Percentiles rank a stretch among this genome's conserved stretches.
Evolutionary conservation across 2,797 vertebrate genomes (phyloP).

Genomic region (Mus spretus): DNA sequence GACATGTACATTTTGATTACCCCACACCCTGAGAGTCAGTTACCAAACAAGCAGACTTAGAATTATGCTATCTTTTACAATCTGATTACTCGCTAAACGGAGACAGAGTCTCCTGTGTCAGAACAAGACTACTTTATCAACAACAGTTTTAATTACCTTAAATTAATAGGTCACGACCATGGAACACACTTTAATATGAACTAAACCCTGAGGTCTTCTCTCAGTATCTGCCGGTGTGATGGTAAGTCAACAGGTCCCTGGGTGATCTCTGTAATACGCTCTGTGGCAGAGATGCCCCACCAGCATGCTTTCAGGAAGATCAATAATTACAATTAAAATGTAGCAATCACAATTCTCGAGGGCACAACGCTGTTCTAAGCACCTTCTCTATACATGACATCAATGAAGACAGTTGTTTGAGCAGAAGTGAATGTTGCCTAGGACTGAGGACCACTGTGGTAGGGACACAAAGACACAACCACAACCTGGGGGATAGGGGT

Average conservation of each 20-base stretch:
- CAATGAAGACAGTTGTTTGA: neutral
- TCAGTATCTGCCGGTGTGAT: neutral
- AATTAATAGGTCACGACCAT: neutral
- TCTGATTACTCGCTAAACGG: neutral
- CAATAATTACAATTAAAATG: neutral
- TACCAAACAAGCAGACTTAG: neutral
- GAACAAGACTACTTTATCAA: neutral
- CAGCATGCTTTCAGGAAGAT: neutral
- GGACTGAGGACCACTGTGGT: neutral
- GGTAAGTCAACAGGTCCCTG: neutral
- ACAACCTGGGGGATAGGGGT: neutral
- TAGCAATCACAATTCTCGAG: neutral
- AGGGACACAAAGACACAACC: neutral
- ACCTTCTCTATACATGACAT: neutral
- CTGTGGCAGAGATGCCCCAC: neutral
- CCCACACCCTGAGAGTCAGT: neutral
- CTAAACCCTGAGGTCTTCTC: neutral
- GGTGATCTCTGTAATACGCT: neutral
- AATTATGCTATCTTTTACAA: neutral
- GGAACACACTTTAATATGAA: neutral
- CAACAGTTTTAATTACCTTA: neutral
- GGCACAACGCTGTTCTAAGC: neutral
- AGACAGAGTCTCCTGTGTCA: neutral
- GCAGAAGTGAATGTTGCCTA: neutral
- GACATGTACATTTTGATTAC: neutral